Percentiles rank a stretch among this genome's conserved stretches.
Evolutionary conservation across 1,140 invertebrate species (phyloP).

Genomic region (Oreohelix idahoensis): DNA sequence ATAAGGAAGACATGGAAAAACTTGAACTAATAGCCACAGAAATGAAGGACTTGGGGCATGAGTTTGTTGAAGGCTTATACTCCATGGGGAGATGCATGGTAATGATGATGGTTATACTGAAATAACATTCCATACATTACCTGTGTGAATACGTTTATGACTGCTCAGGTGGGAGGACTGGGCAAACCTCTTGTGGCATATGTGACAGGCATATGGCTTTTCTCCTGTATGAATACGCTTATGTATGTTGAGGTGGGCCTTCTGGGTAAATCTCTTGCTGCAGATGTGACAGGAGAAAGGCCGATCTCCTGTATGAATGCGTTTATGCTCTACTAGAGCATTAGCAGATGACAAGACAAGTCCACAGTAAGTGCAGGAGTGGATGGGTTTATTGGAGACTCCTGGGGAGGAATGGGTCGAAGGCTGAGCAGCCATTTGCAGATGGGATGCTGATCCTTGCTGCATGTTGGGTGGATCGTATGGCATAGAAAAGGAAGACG

Average conservation of each 20-base stretch:
- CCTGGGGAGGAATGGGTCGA: not conserved
- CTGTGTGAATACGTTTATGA: constrained; percentile 53
- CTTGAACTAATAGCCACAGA: too few relatives aligned
- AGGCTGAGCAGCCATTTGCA: constrained; percentile 8
- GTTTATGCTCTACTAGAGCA: constrained; percentile 49
- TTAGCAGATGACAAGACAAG: constrained; percentile 40
- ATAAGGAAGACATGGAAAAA: too few relatives aligned
- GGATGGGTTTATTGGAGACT: constrained; percentile 21
- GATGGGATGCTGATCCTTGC: constrained; percentile 1
- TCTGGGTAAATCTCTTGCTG: constrained; percentile 54
- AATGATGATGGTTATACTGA: too few relatives aligned
- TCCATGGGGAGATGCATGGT: too few relatives aligned
- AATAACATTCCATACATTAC: constrained; percentile 13
- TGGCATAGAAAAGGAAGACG: constrained; percentile 32
- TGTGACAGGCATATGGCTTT: constrained; percentile 50
- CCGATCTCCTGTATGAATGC: constrained; percentile 48
- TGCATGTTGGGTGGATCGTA: constrained; percentile 25
- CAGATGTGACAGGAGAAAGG: constrained; percentile 54
- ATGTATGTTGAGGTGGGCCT: constrained; percentile 53
- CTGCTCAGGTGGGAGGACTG: constrained; percentile 52
- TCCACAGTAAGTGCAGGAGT: constrained; percentile 37
- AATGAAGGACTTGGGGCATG: too few relatives aligned
- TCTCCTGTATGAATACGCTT: constrained; percentile 53
- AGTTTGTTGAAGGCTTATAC: too few relatives aligned
- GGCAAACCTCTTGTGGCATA: constrained; percentile 52